Evolutionary conservation across 2,888 invertebrate species (phyloP), one percentile per base, ranked within the genome.

Genomic region (Chelonus formosanus): DNA sequence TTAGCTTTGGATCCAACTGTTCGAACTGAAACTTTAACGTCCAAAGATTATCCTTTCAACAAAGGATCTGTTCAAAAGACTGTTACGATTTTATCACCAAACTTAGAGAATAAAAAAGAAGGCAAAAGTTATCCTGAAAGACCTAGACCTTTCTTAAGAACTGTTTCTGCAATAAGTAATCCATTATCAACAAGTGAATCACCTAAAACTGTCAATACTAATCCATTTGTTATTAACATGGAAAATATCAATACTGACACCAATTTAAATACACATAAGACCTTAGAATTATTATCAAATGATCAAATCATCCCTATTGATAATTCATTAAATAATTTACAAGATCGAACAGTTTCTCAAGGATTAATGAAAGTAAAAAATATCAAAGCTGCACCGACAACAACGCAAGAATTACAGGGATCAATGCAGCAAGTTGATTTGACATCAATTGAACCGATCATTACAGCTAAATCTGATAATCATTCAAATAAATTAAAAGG

Each of bases 31-130:
- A 73, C 73, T 55, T 70, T 4, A 53, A 69, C 36, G 31, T 52
- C 35, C 61, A 75, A 69, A 40, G 71, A 71, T 59, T 6, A 40
- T 4, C 60, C 48, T 4, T 5, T 55, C 3, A 59, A 58, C 6
- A 71, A 70, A 54, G 50, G 44, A 3, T 50, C 60, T 2, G 58
- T 47, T 36, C 75, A 75, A 40, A 82, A 81, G 55, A 80, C 80
- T 3, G 80, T 82, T 8, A 81, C 81, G 3, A 82, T 82, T n/a
- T 71, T 80, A 8, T 78, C 81, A 3, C 80, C 80, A 0, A 75
- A 70, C 36, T 31, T 59, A n/a, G 68, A 67, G 6, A 65, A 71
- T 6, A 58, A 67, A 10, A 67, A 70, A 6, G 57, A 56, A 3
- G 48, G 8, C 0, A 70, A 64, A n/a, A 62, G 54, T 63, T 67